Conservation (phyloP, 2,888 invertebrate genomes). For the Seladonia tumulorum region DNA sequence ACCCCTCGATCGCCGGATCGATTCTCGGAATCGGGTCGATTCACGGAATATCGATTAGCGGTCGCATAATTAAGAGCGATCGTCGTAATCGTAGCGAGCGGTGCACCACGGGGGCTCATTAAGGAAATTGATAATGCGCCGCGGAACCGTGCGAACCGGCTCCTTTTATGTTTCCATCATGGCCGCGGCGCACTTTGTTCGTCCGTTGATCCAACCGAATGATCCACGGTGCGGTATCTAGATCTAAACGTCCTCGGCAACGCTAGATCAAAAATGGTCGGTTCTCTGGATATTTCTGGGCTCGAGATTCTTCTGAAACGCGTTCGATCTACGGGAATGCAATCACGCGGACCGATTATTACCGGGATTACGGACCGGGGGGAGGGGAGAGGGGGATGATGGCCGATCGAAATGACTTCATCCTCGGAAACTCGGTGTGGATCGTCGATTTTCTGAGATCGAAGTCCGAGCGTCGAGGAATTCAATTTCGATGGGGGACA, state of each 20-base stretch:
- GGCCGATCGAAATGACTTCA: constrained; percentile 16
- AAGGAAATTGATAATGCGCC: constrained; percentile 31
- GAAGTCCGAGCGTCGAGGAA: background rate
- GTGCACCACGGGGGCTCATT: constrained; percentile 13
- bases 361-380: background rate
- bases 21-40: constrained; percentile 7
- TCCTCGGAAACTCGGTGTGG: constrained; percentile 8
- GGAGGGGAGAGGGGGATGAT: background rate
- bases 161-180: constrained; percentile 15
- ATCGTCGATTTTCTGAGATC: background rate
- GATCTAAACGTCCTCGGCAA: background rate
- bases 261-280: background rate
- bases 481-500: constrained; percentile 39
- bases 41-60: constrained; percentile 34
- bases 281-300: background rate
- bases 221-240: background rate
- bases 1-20: background rate
- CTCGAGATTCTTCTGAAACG: background rate
- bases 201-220: background rate
- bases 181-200: background rate
- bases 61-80: constrained; percentile 35
- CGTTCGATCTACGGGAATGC: constrained; percentile 3
- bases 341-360: constrained; percentile 12
- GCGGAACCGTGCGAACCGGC: background rate
- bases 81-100: constrained; percentile 8